Evolutionary conservation across 2,797 vertebrate species (phyloP).

Genomic region (Poeciliopsis turneri): DNA sequence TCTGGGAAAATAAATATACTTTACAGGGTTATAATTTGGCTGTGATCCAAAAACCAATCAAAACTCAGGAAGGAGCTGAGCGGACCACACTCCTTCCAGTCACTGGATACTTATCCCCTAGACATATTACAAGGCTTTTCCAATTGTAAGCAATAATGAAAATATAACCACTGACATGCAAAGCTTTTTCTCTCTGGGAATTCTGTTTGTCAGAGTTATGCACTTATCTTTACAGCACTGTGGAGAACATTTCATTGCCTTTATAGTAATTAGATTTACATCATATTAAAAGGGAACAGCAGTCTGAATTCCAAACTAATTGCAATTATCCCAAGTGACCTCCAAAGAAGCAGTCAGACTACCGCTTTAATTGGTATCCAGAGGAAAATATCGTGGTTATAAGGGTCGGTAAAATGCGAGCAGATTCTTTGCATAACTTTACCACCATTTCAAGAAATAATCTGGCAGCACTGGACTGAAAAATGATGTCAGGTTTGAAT

Average conservation of each 20-base stretch:
- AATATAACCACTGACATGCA: constrained; percentile 29
- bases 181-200: constrained; percentile 7
- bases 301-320: neutral
- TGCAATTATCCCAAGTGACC: neutral
- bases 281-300: neutral
- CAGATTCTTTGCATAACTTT: neutral
- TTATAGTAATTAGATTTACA: neutral
- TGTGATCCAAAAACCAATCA: constrained; percentile 57
- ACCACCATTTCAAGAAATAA: neutral
- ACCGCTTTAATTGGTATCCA: neutral
- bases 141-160: constrained; percentile 44
- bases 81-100: constrained; percentile 35
- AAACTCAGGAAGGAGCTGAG: constrained; percentile 46
- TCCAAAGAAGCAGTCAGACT: neutral
- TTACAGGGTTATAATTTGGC: constrained; percentile 59
- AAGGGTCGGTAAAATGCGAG: neutral
- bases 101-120: constrained; percentile 28
- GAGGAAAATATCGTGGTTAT: neutral
- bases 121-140: constrained; percentile 41
- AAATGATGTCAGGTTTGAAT: neutral
- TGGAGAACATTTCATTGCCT: neutral
- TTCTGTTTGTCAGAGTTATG: constrained; percentile 4
- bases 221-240: neutral
- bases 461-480: neutral
- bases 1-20: constrained; percentile 48